Evolutionary conservation across 2,113 vertebrate genomes (phyloP).

Genomic region (Myotis davidii): DNA sequence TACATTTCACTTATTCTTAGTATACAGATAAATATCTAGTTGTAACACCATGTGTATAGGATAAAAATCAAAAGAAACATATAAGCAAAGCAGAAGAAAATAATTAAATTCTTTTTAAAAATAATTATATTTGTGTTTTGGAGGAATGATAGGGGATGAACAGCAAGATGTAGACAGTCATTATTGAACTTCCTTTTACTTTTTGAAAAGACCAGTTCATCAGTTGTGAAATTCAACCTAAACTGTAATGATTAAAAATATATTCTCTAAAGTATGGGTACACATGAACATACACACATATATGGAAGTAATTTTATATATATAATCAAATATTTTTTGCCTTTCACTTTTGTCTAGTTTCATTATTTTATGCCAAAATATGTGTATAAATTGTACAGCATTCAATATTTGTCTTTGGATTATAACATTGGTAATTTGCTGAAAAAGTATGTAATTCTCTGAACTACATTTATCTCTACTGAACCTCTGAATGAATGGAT

Average conservation of each 20-base stretch:
- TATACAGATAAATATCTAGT: not conserved
- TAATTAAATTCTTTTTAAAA: not conserved
- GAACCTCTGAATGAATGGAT: constrained; percentile 70
- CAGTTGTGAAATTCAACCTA: not conserved
- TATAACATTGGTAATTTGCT: constrained; percentile 71
- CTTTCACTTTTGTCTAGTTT: not conserved
- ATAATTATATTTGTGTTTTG: not conserved
- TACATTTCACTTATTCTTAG: not conserved
- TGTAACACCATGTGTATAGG: not conserved
- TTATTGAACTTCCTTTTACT: not conserved
- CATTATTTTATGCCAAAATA: not conserved
- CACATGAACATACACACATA: not conserved
- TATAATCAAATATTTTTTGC: not conserved
- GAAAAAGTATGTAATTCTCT: constrained; percentile 68
- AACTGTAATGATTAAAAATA: not conserved
- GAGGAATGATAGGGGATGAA: not conserved
- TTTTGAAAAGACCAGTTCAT: not conserved
- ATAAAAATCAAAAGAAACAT: not conserved
- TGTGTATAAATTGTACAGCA: not conserved
- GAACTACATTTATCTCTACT: constrained; percentile 71
- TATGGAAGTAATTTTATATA: not conserved
- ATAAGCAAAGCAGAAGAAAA: not conserved
- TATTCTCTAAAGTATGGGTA: not conserved
- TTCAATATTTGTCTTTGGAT: constrained; percentile 41
- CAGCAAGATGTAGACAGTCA: not conserved